Evolutionary conservation across 1,140 invertebrate species (phyloP), one percentile per base, ranked within the genome.

Genomic region (Drosophila malerkotliana): DNA sequence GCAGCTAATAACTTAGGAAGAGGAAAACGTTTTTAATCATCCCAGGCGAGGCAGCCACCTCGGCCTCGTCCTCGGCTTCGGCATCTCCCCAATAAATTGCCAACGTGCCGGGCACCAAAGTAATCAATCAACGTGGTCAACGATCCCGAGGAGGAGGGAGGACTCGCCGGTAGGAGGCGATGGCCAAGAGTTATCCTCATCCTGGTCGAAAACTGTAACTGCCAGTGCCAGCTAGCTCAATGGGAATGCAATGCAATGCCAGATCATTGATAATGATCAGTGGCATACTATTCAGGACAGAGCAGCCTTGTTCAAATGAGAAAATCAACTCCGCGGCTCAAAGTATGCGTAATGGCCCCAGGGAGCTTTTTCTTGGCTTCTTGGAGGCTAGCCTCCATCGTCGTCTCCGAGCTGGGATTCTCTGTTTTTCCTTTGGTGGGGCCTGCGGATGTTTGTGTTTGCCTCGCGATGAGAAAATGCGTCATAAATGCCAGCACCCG

Each of bases 401-500:
- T 18, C 14, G 14, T 44, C 41, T 44, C 12, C 39, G 12, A n/a
- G 39, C 41, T 21, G 41, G 53, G 66, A 64, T 62, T 47, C 54
- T 52, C 59, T 41, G 51, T 60, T 64, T 52, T 54, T 77, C 76
- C 79, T 64, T 69, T 69, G 63, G 60, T 71, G 77, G 79, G 64
- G 63, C 83, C 79, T 63, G 74, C 74, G 62, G 56, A 68, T 75
- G 54, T 60, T 76, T 76, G 72, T 41, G 73, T 85, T 90, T 76
- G 72, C 72, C 76, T 51, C 52, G 73, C 64, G 80, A 80, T 90
- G 88, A 90, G 88, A 90, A 90, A 90, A 90, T 90, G 88, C 88
- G 88, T 90, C 88, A 90, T 90, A 90, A 90, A 90, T 90, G 88
- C 88, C 83, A 84, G 88, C 90, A 79, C 69, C 80, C 85, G 79